Evolutionary conservation across 2,113 vertebrate species (phyloP), one percentile per base, ranked within the genome.

Genomic region (Leptobrachium ailaonicum): DNA sequence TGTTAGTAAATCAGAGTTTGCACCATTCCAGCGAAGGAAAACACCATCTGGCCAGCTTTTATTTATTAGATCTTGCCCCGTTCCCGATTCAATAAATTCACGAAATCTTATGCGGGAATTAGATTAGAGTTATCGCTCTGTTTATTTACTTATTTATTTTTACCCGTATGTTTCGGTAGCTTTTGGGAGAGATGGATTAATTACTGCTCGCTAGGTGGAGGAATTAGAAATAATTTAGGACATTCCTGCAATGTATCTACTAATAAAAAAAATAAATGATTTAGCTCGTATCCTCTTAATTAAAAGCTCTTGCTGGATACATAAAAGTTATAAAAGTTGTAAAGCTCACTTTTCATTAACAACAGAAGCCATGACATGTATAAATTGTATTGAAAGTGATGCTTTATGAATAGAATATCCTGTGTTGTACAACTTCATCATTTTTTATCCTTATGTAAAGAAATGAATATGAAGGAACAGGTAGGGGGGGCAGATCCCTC

Each of bases 71-170:
- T 73, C 88, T 92, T 91, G 86, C 88, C 88, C 83, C 73, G 83
- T 77, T 82, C 58, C 13, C 87, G 87, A 88, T 82, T 88, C 84
- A 87, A 84, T 88, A 85, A 82, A 88, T 85, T 90, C 87, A 85
- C 83, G 88, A 89, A 91, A 88, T 85, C 90, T 88, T 69, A 88
- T 87, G 85, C 75, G 83, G 74, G 83, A 86, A 80, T 89, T 83
- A 72, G 85, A 84, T 90, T 89, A 87, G 72, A 83, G 83, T 75
- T 80, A 50, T 88, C 77, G 8, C 47, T 79, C 82, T 79, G 50
- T 62, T 83, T 60, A 60, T 60, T 14, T 60, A 13, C 13, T 60
- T 60, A 13, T 60, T 60, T 60, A 13, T 60, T 80, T 32, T 45
- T 47, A 72, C 70, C 75, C 63, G 80, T 82, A 76, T 83, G 85